A percentile compares a stretch with the other conserved stretches of the same genome.
Evolutionary conservation across 2,888 invertebrate genomes (phyloP).

Genomic region (Chymomyza amoena): DNA sequence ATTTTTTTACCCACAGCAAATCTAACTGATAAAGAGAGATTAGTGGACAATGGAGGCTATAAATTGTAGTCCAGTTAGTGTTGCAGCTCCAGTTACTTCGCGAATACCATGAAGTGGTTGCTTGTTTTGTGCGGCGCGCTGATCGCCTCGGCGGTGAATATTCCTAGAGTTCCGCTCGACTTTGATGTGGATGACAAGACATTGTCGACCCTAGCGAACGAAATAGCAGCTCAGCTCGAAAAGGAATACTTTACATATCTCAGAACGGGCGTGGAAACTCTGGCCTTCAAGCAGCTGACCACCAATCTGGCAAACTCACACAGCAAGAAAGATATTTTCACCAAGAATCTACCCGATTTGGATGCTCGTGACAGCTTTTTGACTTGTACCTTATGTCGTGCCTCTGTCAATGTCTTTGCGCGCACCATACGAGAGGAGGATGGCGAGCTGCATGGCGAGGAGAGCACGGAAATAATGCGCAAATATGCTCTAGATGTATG

Average conservation of each 20-base stretch:
- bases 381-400: conserved; percentile 69
- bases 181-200: conserved; percentile 55
- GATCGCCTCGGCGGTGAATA: conserved; percentile 47
- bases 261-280: conserved; percentile 67
- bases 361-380: conserved; percentile 60
- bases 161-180: conserved; percentile 60
- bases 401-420: conserved; percentile 56
- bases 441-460: conserved; percentile 75
- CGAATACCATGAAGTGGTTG: conserved; percentile 43
- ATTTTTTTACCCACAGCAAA: not conserved
- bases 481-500: conserved; percentile 80
- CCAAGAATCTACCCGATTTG: conserved; percentile 57
- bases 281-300: conserved; percentile 54
- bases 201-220: conserved; percentile 63
- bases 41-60: not conserved
- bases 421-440: conserved; percentile 79
- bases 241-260: conserved; percentile 65
- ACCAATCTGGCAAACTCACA: conserved; percentile 67
- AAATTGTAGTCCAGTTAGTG: not conserved
- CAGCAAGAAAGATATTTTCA: conserved; percentile 63
- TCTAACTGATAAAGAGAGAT: not conserved
- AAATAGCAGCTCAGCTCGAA: conserved; percentile 60
- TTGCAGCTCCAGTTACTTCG: not conserved
- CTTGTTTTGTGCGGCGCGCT: conserved; percentile 44
- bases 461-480: conserved; percentile 69